Conservation (phyloP, 2,113 vertebrate species). For the Oenanthe oenanthe region DNA sequence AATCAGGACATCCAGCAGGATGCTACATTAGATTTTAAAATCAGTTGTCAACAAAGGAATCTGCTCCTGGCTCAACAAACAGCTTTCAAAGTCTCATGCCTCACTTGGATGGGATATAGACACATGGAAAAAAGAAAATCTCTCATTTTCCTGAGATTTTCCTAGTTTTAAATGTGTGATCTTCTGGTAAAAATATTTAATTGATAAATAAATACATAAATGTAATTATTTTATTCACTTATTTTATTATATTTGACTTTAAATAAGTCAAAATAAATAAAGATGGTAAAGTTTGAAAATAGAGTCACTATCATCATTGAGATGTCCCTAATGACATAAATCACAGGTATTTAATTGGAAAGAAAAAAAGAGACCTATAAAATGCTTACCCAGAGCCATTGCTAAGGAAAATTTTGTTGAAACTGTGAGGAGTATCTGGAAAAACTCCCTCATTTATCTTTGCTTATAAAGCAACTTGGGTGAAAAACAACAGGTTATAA, state of each 20-base stretch:
- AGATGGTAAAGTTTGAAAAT: not conserved
- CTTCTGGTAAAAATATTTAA: not conserved
- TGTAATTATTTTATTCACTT: too few relatives aligned
- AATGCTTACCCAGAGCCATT: not conserved
- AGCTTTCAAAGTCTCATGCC: not conserved
- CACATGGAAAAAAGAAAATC: not conserved
- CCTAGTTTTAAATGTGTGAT: not conserved
- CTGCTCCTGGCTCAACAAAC: not conserved
- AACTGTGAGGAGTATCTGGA: not conserved
- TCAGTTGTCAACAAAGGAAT: not conserved
- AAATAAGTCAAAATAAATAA: not conserved
- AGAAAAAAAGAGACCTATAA: not conserved
- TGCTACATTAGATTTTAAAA: not conserved
- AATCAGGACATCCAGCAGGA: not conserved
- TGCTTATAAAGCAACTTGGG: not conserved
- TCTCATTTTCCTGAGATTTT: not conserved
- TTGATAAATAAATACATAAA: too few relatives aligned
- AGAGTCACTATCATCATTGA: not conserved
- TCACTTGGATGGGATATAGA: not conserved
- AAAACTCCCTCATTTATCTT: not conserved
- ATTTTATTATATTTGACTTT: not conserved
- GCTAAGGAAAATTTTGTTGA: not conserved
- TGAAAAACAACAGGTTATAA: not conserved
- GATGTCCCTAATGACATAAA: not conserved
- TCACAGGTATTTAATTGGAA: not conserved